Percentiles rank a stretch among this genome's conserved stretches.
These are phyloP conservation scores for Cephus pulcher DNA, from an alignment of 2,888 invertebrate genomes.

Conservation along the genomic window DNA sequence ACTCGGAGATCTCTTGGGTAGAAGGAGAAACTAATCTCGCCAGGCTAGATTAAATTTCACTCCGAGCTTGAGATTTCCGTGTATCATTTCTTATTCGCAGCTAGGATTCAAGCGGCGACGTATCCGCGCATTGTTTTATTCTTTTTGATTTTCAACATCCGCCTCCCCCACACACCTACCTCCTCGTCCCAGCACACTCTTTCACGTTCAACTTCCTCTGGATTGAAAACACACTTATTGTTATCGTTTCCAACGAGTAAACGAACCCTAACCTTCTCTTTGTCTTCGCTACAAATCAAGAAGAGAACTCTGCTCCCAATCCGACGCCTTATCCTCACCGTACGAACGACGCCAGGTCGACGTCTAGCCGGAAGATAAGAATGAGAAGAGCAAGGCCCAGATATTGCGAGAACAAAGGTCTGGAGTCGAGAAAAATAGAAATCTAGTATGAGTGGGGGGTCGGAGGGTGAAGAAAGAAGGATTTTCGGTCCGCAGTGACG, in stretches of 20 bases:
- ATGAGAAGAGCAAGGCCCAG: not conserved
- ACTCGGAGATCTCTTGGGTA: not conserved
- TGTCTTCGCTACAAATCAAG: not conserved
- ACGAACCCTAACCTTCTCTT: not conserved
- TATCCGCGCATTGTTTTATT: constrained; percentile 14
- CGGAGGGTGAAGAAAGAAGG: not conserved
- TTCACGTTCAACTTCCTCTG: not conserved
- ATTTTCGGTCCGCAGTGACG: not conserved
- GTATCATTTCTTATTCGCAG: constrained; percentile 9
- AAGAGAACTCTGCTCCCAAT: not conserved
- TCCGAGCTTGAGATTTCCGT: constrained; percentile 12
- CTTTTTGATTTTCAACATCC: constrained; percentile 2
- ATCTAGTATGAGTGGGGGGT: not conserved
- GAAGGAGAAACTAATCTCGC: constrained; percentile 22
- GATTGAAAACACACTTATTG: not conserved
- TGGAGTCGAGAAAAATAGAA: not conserved
- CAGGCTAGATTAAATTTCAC: constrained; percentile 26
- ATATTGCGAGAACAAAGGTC: not conserved
- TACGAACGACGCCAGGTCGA: not conserved
- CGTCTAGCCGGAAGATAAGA: not conserved
- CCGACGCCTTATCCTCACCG: not conserved
- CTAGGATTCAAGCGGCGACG: not conserved
- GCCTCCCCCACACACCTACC: not conserved
- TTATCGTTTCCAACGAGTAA: not conserved
- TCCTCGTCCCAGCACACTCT: not conserved